Base-by-base conservation (phyloP, 2,797 vertebrate genomes). In the Cirrhinus mrigala region DNA sequence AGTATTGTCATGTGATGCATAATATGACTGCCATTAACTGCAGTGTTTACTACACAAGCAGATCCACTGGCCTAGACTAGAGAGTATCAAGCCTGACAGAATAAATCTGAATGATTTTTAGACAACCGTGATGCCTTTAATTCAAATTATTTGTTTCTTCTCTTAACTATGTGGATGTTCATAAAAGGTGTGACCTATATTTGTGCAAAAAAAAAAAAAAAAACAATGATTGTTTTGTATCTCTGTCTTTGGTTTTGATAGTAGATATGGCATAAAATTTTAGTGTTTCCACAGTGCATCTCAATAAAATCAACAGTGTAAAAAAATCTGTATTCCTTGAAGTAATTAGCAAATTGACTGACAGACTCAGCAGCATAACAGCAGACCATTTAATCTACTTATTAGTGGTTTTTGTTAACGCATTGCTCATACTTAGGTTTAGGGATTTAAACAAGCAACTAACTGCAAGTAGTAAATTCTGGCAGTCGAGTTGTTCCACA, bases 351-450 rank as follows among this genome's bases (percentile, higher is more conserved):
- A 60, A 77, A 83, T 83, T 78, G 24, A 54, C 77, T 73, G 56
- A 64, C 16, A 66, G 64, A 85, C 66, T 86, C 60, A 73, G 58
- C 83, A 70, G 46, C 54, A 50, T 22, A 22, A 37, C 56, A 58
- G 81, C 78, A 37, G 70, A 79, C 56, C 46, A 44, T 84, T 75
- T 84, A 81, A 89, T 87, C 84, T 78, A 73, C 80, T 84, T 69
- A 84, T 70, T 33, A 18, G 4, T 40, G 52, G 4, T 71, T 24
- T 44, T 44, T 62, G 37, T 27, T 76, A 18, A 78, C 40, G 76
- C 33, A 37, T 62, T 62, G 33, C 56, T 44, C 22, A 78, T 60
- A n/a, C 14, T 78, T 11, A 44, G 58, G 52, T 40, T 62, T 68
- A 50, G 10, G 46, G 79, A 29, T 50, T 33, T 79, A 20, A 68